Conservation (phyloP, 2,113 vertebrate species). For the Syrrhaptes paradoxus region DNA sequence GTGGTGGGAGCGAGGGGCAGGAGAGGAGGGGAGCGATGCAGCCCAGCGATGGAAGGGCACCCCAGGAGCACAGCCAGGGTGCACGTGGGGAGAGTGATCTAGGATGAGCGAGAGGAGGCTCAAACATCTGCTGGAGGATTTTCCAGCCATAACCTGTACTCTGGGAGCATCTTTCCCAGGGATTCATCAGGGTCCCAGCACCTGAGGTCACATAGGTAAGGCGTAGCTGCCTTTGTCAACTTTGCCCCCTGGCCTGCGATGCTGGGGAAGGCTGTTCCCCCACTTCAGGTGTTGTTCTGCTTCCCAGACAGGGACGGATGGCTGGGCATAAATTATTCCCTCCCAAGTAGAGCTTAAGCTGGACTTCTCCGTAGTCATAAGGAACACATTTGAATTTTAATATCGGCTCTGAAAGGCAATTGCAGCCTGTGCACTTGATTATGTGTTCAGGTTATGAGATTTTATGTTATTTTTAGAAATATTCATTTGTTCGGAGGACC, state of each 20-base stretch:
- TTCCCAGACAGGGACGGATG: background rate
- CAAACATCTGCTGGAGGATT: background rate
- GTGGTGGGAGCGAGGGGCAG: background rate
- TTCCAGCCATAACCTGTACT: background rate
- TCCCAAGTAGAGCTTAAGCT: background rate
- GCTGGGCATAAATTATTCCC: background rate
- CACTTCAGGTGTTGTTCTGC: background rate
- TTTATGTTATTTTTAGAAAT: conserved; percentile 1
- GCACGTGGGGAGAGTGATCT: background rate
- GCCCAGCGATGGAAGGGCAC: fast-evolving
- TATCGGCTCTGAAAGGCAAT: background rate
- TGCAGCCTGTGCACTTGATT: background rate
- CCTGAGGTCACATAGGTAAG: background rate
- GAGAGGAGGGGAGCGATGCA: background rate
- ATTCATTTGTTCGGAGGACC: background rate
- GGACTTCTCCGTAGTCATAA: background rate
- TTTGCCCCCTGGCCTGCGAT: background rate
- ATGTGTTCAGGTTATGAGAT: background rate
- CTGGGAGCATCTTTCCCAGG: background rate
- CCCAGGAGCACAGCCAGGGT: background rate
- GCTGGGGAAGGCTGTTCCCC: background rate
- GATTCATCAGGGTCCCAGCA: background rate
- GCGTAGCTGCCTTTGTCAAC: background rate
- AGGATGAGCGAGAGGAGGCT: background rate
- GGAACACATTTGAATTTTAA: background rate